A percentile compares a stretch with the other conserved stretches of the same genome.
Evolutionary conservation across 37 sponge, comb jelly and placozoan genomes (phyloP).

Genomic region (Lycopodina hypogea): DNA sequence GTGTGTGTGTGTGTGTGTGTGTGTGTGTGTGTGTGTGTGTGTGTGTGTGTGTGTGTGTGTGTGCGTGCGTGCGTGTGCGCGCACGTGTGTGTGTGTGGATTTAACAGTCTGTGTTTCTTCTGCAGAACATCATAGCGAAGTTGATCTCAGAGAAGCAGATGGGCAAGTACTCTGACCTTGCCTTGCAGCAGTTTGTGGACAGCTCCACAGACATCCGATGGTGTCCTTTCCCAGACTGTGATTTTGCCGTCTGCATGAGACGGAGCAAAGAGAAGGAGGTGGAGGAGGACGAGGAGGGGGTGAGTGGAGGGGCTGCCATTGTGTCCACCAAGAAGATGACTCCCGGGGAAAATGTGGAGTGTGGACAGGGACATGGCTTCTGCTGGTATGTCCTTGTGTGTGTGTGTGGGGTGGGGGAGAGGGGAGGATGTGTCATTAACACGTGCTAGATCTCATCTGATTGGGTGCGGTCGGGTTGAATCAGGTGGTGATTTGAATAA

Average conservation of each 20-base stretch:
- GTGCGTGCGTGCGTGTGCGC: no score
- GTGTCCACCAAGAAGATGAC: background rate
- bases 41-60: no score
- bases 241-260: slow-evolving; percentile 36
- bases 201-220: slow-evolving; percentile 67
- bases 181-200: slow-evolving; percentile 83
- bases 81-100: no score
- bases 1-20: no score
- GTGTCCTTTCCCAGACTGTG: slow-evolving; percentile 84
- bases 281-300: slow-evolving; percentile 4
- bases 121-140: slow-evolving; percentile 63
- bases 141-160: slow-evolving; percentile 63
- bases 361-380: slow-evolving; percentile 73
- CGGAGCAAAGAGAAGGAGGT: slow-evolving; percentile 3
- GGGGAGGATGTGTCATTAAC: no score
- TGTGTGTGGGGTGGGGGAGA: no score
- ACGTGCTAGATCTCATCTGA: background rate
- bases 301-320: background rate
- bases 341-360: slow-evolving; percentile 68
- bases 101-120: no score
- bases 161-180: slow-evolving; percentile 66
- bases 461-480: no score
- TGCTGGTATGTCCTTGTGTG: slow-evolving; percentile 82
- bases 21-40: no score
- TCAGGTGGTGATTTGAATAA: no score